Base-by-base conservation (phyloP, 2,113 vertebrate species). In the Phyllopteryx taeniolatus region DNA sequence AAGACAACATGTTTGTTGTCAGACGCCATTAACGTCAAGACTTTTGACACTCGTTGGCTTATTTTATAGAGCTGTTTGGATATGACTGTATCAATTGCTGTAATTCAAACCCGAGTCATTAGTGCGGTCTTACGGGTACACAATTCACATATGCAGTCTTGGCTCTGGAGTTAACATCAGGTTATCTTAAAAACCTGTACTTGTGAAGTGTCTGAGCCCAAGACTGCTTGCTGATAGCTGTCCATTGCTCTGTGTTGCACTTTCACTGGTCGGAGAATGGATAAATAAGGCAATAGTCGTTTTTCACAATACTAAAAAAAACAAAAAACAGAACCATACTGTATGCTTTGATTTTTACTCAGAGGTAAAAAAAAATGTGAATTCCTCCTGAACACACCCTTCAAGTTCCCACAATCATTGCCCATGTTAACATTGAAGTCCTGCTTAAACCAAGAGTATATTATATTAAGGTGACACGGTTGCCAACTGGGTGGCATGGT, bases 1-100 rank as follows among this genome's bases (percentile, higher is more conserved):
- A 39, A 62, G 33, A 62, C 62, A n/a, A 44, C 62, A 64, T 44
- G 42, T 44, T 64, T 22, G n/a, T n/a, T 42, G 19, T 64, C 62
- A 64, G 42, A 44, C 19, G 1, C 13, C 35, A 44, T 64, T 64
- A 22, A 22, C 39, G 12, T 44, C 39, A 64, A 44, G 20, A 8
- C 19, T 44, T 15, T 63, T n/a, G 56, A 22, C 22, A 6, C 54
- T 64, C 8, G 17, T 19, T 63, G 9, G 2, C 19, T 20, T 63
- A 20, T 62, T 64, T 22, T 43, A 64, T 43, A 6, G 62, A 64
- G 62, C 15, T n/a, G 20, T 43, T 62, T 43, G 9, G 19, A 64
- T n/a, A 43, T n/a, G 62, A 43, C 35, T 12, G 39, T 64, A 13
- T n/a, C 39, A 9, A 4, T 12, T 42, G 20, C 39, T 43, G 35